Base-by-base conservation (phyloP, 1,140 invertebrate genomes). In the Zaprionus taronus region DNA sequence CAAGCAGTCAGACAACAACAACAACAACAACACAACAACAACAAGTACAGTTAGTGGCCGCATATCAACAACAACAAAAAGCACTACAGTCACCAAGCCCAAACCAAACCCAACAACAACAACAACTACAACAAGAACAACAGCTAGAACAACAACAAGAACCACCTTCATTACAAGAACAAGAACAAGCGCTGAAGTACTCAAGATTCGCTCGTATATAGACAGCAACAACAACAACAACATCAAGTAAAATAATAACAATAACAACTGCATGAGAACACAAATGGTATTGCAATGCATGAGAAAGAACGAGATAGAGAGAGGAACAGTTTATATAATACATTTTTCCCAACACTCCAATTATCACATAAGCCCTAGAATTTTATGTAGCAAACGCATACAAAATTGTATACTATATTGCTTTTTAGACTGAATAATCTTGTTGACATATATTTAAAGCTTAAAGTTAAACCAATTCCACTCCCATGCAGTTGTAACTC, bases 51-150 rank as follows among this genome's bases (percentile, higher is more conserved):
- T 77, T 72, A 77, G 74, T 72, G 74, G 74, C 74, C 68, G 68
- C 68, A 76, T 70, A 73, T 68, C 63, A 70, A 80, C 72, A 83
- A 83, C 77, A 83, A 83, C 76, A 80, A 75, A 55, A 74, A 72
- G 75, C 69, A 81, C 68, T 20, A 72, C 74, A 77, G 62, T 77
- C 74, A 77, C 72, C 72, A 75, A 70, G 67, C 57, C 67, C 71
- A 60, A 79, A 83, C 77, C 60, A 85, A 49, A 66, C 31, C 70
- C 61, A 62, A 71, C 62, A 70, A 63, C 62, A 67, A 78, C 61
- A 69, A 68, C 69, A 64, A 78, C 72, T 44, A 72, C 63, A 55
- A 69, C 73, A 60, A 71, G 49, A 61, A 60, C 64, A 77, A 80
- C 69, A 62, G 60, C 77, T 73, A 79, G 76, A 80, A 75, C 69